Conservation (phyloP, 2,113 vertebrate species). For the Telmatochromis sp. region DNA sequence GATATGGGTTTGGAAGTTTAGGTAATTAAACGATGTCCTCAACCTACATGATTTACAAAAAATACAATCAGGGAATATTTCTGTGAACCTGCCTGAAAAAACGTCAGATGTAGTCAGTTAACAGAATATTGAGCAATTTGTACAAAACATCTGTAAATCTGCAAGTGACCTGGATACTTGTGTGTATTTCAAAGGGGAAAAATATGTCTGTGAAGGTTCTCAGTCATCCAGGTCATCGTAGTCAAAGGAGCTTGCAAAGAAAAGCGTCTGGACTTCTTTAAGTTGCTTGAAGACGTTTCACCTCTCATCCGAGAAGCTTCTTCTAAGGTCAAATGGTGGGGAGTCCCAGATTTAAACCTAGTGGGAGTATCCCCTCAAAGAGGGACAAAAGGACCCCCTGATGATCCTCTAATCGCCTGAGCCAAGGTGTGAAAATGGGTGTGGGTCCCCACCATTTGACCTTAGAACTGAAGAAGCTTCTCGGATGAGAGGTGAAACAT, state of each 20-base stretch:
- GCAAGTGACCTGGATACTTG: neutral
- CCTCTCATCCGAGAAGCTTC: neutral
- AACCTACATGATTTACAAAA: neutral
- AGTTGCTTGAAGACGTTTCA: neutral
- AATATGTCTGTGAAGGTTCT: neutral
- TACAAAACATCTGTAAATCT: neutral
- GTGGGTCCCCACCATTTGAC: neutral
- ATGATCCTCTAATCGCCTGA: neutral
- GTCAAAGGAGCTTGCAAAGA: neutral
- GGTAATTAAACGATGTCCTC: neutral
- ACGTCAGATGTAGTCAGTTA: neutral
- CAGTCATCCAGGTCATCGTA: neutral
- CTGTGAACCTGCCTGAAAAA: neutral
- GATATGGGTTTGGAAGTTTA: neutral
- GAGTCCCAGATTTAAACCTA: neutral
- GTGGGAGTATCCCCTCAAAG: neutral
- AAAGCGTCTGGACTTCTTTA: neutral
- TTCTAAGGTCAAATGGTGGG: accelerated
- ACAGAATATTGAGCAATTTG: neutral
- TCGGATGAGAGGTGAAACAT: neutral
- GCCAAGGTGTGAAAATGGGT: neutral
- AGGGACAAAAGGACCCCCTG: neutral
- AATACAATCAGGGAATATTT: neutral
- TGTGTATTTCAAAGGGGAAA: neutral
- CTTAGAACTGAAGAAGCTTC: neutral